Conservation (phyloP, 2,797 vertebrate species). For the Selene dorsalis region DNA sequence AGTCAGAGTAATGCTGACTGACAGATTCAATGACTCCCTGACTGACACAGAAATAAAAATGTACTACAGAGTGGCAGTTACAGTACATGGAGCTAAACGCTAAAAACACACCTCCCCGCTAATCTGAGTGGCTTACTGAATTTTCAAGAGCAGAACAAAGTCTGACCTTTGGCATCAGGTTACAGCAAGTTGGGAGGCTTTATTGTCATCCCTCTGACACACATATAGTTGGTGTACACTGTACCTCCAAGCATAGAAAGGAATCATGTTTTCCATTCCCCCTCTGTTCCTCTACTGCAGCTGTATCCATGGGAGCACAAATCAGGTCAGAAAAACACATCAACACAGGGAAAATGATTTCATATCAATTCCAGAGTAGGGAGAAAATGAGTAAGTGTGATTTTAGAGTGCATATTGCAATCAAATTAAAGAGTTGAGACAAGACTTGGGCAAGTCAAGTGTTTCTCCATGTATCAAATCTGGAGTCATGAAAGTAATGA, state of each 20-base stretch:
- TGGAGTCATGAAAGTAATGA: conserved; percentile 1
- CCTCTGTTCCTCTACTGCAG: conserved; percentile 44
- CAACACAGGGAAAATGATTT: conserved; percentile 46
- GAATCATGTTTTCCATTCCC: conserved; percentile 71
- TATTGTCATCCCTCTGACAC: conserved; percentile 61
- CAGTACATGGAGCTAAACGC: conserved; percentile 31
- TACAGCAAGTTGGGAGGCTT: conserved; percentile 46
- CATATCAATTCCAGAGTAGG: conserved; percentile 41
- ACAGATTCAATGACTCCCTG: conserved; percentile 11
- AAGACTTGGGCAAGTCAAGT: background rate
- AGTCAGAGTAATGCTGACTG: conserved; percentile 20
- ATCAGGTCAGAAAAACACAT: conserved; percentile 71
- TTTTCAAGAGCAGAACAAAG: conserved; percentile 56
- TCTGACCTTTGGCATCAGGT: conserved; percentile 67
- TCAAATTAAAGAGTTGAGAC: conserved; percentile 11
- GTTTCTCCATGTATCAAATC: conserved; percentile 2
- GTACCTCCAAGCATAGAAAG: conserved; percentile 43
- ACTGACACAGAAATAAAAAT: conserved; percentile 17
- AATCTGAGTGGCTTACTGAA: conserved; percentile 31
- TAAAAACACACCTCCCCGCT: conserved; percentile 32
- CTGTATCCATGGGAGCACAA: conserved; percentile 71
- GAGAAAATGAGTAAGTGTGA: conserved; percentile 37
- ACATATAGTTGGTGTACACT: conserved; percentile 39
- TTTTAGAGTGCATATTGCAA: conserved; percentile 9
- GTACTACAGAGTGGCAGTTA: conserved; percentile 6